These are phyloP conservation scores for Acanthococcus lagerstroemiae DNA, from an alignment of 2,888 invertebrate species.

Conservation along the genomic window DNA sequence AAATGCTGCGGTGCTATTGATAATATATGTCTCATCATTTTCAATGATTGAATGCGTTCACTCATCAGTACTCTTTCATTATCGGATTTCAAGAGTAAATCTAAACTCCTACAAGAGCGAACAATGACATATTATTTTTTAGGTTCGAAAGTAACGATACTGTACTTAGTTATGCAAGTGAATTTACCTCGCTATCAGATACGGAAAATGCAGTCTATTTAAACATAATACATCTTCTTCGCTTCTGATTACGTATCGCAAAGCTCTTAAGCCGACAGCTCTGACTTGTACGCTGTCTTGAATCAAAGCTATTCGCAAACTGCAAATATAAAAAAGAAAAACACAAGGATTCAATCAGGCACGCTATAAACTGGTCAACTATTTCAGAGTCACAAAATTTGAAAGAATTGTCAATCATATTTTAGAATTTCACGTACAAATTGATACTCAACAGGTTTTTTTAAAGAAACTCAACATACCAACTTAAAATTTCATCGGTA, in stretches of 20 bases:
- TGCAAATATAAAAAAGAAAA: too few relatives aligned
- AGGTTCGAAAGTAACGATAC: too few relatives aligned
- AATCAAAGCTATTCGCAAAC: slow-evolving; percentile 72
- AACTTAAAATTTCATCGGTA: slow-evolving; percentile 69
- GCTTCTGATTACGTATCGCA: slow-evolving; percentile 70
- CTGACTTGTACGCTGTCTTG: slow-evolving; percentile 82
- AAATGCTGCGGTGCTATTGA: slow-evolving; percentile 56
- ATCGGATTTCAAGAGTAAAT: slow-evolving; percentile 71
- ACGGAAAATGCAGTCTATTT: slow-evolving; percentile 71
- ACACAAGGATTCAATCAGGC: slow-evolving; percentile 37
- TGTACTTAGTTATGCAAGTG: neutral
- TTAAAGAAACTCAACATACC: slow-evolving; percentile 47
- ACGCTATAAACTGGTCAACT: neutral
- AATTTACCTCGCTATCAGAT: slow-evolving; percentile 62
- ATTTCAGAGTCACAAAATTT: neutral
- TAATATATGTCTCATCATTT: slow-evolving; percentile 64
- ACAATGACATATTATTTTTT: too few relatives aligned
- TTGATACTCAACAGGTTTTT: neutral
- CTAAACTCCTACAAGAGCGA: slow-evolving; percentile 66
- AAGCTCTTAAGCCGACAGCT: slow-evolving; percentile 75
- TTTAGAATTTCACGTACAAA: too few relatives aligned
- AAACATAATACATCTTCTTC: slow-evolving; percentile 68
- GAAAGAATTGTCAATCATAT: too few relatives aligned
- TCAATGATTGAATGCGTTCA: slow-evolving; percentile 82
- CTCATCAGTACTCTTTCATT: slow-evolving; percentile 51